Evolutionary conservation across 2,113 vertebrate genomes (phyloP).

Genomic region (Myocastor coypus): DNA sequence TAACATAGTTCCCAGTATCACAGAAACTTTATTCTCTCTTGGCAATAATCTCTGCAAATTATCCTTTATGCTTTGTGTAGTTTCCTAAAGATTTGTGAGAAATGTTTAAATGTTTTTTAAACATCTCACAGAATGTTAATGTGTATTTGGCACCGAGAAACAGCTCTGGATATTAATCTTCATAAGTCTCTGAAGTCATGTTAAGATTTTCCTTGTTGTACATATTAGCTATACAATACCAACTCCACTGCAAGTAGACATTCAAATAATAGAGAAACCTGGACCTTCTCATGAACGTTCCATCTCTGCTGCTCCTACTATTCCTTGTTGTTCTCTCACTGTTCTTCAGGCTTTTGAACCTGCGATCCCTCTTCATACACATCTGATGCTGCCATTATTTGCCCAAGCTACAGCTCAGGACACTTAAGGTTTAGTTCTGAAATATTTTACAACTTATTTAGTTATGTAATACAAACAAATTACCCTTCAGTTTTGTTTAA

Average conservation of each 20-base stretch:
- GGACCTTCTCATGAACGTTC: not conserved
- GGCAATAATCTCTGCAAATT: not conserved
- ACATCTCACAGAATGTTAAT: not conserved
- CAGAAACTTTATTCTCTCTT: not conserved
- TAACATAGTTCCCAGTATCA: not conserved
- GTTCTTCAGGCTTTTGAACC: not conserved
- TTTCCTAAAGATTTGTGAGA: not conserved
- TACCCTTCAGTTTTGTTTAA: not conserved
- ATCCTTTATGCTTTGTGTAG: not conserved
- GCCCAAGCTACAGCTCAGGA: not conserved
- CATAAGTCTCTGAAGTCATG: not conserved
- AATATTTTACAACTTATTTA: conserved; percentile 1
- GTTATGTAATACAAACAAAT: not conserved
- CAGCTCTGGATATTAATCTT: not conserved
- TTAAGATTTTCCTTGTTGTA: not conserved
- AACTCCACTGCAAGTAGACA: not conserved
- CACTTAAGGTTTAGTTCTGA: conserved; percentile 25
- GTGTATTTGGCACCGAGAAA: not conserved
- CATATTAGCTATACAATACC: not conserved
- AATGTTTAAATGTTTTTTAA: not conserved
- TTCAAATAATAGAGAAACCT: not conserved
- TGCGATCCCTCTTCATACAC: not conserved
- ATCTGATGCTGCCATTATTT: not conserved
- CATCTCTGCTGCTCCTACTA: not conserved
- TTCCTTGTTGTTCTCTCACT: not conserved